A percentile compares a stretch with the other conserved stretches of the same genome.
Conservation (phyloP, 2,888 invertebrate genomes). For the Cephus runcator region DNA sequence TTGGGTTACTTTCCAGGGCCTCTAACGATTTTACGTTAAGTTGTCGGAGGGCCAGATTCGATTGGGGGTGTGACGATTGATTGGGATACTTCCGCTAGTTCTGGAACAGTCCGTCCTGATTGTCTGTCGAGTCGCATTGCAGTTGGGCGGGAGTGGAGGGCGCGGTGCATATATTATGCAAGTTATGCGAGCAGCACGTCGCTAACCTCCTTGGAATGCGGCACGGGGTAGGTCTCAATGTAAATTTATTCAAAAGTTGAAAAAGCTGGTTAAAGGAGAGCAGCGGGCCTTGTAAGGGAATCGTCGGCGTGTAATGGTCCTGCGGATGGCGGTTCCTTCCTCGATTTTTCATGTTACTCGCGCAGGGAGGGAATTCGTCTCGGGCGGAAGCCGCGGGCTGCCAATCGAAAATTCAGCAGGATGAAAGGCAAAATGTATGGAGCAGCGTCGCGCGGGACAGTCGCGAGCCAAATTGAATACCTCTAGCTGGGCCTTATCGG, state of each 20-base stretch:
- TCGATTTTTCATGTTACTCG: not conserved
- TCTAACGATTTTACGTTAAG: not conserved
- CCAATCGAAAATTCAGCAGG: constrained; percentile 33
- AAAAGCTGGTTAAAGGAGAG: not conserved
- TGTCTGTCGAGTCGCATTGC: not conserved
- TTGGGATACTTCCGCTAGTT: not conserved
- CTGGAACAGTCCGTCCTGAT: not conserved
- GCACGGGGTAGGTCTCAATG: constrained; percentile 27
- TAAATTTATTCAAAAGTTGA: constrained; percentile 40
- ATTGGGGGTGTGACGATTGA: not conserved
- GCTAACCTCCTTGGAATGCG: constrained; percentile 32
- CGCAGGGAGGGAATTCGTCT: constrained; percentile 1
- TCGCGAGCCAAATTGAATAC: not conserved
- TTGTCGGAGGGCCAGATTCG: not conserved
- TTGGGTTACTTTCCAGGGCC: not conserved
- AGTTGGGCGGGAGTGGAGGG: not conserved
- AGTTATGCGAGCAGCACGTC: not conserved
- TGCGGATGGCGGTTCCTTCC: not conserved
- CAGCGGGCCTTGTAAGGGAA: not conserved
- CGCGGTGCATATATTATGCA: not conserved
- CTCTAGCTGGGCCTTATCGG: not conserved
- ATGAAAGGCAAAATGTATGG: constrained; percentile 43
- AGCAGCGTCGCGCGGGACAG: constrained; percentile 14
- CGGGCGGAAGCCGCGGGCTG: constrained; percentile 16
- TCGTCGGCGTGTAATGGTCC: not conserved